A percentile compares a stretch with the other conserved stretches of the same genome.
Evolutionary conservation across 1,140 invertebrate genomes (phyloP).

Genomic region (Bombus haemorrhoidalis): DNA sequence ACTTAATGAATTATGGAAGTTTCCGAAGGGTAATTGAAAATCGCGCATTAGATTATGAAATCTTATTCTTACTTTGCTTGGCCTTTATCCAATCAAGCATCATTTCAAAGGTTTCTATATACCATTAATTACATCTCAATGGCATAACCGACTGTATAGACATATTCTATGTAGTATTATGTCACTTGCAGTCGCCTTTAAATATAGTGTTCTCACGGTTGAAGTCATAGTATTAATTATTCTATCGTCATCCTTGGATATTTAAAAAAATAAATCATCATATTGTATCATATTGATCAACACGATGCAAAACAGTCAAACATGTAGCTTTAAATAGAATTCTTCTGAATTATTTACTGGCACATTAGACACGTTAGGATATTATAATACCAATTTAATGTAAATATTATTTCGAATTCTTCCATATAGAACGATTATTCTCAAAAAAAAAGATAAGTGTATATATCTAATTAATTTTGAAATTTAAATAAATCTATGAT

Average conservation of each 20-base stretch:
- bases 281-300: neutral
- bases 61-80: conserved; percentile 20
- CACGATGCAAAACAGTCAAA: too few relatives aligned
- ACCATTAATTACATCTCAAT: conserved; percentile 34
- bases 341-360: neutral
- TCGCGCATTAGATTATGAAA: conserved; percentile 31
- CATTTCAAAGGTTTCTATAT: conserved; percentile 9
- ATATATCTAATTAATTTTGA: too few relatives aligned
- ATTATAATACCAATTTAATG: neutral
- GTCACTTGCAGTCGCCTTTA: neutral
- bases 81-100: conserved; percentile 4
- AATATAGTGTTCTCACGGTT: too few relatives aligned
- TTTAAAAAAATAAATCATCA: neutral
- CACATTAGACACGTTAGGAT: neutral
- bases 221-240: neutral
- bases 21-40: neutral
- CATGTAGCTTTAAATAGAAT: too few relatives aligned
- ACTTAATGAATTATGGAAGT: neutral
- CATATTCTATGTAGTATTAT: neutral
- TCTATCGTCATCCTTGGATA: neutral
- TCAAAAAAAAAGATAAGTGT: neutral
- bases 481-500: neutral
- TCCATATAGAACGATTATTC: neutral
- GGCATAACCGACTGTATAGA: neutral
- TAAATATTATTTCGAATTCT: too few relatives aligned